Evolutionary conservation across 2,797 vertebrate genomes (phyloP).

Genomic region (Tragelaphus oryx): DNA sequence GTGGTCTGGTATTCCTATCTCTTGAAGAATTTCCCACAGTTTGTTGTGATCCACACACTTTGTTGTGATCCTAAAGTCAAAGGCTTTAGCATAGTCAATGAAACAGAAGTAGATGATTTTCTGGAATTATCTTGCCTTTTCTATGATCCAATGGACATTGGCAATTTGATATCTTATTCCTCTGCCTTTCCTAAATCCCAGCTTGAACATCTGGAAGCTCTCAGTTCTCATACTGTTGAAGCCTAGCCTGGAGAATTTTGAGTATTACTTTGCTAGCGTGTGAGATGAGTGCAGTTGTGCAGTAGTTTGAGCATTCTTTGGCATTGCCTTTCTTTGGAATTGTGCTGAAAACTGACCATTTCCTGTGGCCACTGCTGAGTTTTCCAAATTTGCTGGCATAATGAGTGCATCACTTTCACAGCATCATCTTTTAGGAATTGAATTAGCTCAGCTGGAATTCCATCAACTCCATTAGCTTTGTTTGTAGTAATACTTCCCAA

Average conservation of each 20-base stretch:
- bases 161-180: background rate
- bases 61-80: background rate
- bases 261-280: background rate
- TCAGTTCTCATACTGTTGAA: background rate
- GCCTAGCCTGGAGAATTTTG: background rate
- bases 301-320: background rate
- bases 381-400: background rate
- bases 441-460: background rate
- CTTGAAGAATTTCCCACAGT: background rate
- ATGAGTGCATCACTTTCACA: background rate
- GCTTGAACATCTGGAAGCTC: background rate
- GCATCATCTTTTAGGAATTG: background rate
- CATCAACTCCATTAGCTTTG: background rate
- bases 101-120: background rate
- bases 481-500: background rate
- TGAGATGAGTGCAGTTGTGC: background rate
- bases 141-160: fast-evolving
- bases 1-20: background rate
- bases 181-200: background rate
- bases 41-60: background rate
- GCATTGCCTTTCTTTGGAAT: background rate
- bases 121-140: background rate
- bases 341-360: fast-evolving
- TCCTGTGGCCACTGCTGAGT: background rate
- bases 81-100: background rate